Conservation (phyloP, 2,888 invertebrate species). For the Hoplodrina blanda region DNA sequence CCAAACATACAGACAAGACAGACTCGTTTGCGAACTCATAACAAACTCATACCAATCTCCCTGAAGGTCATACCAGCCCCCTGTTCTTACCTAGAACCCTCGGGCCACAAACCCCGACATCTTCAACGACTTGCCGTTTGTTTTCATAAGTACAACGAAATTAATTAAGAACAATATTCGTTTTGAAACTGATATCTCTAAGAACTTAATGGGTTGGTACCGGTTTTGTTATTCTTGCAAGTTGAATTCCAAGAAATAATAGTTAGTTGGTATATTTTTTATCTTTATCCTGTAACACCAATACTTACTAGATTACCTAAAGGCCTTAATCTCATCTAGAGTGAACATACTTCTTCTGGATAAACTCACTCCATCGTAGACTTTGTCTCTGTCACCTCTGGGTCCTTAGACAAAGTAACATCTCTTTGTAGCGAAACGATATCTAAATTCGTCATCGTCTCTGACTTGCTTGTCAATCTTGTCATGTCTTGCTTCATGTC, state of each 20-base stretch:
- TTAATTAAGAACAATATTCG: conserved; percentile 29
- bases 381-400: no score
- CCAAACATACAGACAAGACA: no score
- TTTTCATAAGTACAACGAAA: conserved; percentile 27
- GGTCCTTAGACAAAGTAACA: no score
- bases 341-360: no score
- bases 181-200: conserved; percentile 5
- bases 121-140: conserved; percentile 20
- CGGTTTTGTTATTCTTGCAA: neutral
- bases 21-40: no score
- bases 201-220: neutral
- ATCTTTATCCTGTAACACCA: neutral
- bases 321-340: no score
- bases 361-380: no score
- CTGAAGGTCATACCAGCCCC: conserved; percentile 8
- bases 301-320: neutral
- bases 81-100: conserved; percentile 2
- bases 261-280: neutral
- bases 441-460: no score
- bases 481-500: no score
- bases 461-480: no score
- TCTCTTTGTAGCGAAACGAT: no score
- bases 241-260: neutral
- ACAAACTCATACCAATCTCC: neutral
- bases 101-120: conserved; percentile 17